Conservation (phyloP, 2,888 invertebrate genomes). For the Trissolcus japonicus region DNA sequence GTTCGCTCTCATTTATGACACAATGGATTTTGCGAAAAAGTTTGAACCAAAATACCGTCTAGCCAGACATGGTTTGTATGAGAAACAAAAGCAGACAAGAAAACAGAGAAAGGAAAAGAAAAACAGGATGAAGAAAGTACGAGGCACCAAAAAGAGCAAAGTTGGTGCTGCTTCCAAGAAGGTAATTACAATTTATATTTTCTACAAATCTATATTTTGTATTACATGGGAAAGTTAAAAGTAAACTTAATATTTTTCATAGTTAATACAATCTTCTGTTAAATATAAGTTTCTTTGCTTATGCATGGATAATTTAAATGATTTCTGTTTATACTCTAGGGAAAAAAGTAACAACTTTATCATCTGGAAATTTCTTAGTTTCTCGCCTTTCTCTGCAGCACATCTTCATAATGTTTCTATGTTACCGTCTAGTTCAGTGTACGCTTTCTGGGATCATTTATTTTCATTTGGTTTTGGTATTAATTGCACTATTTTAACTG, state of each 20-base stretch:
- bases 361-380: conserved; percentile 17
- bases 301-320: conserved; percentile 29
- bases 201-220: background rate
- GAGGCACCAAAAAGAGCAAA: conserved; percentile 99
- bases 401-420: conserved; percentile 5
- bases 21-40: conserved; percentile 97
- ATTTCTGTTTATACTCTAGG: conserved; percentile 40
- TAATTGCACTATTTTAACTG: conserved; percentile 9
- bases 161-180: conserved; percentile 96
- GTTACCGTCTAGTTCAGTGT: background rate
- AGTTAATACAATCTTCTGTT: background rate
- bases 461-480: conserved; percentile 15
- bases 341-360: conserved; percentile 42
- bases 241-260: background rate
- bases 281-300: background rate
- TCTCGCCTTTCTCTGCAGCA: conserved; percentile 26
- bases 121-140: conserved; percentile 99
- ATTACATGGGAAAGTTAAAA: background rate
- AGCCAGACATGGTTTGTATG: conserved; percentile 93
- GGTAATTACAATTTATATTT: conserved; percentile 68
- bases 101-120: conserved; percentile 99
- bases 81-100: conserved; percentile 94
- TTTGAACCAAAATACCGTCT: conserved; percentile 99
- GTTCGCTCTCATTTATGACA: conserved; percentile 98
- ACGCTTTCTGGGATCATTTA: background rate